phyloP scores from a whole-genome alignment of 2,797 vertebrate species.

The Chromis chromis region DNA sequence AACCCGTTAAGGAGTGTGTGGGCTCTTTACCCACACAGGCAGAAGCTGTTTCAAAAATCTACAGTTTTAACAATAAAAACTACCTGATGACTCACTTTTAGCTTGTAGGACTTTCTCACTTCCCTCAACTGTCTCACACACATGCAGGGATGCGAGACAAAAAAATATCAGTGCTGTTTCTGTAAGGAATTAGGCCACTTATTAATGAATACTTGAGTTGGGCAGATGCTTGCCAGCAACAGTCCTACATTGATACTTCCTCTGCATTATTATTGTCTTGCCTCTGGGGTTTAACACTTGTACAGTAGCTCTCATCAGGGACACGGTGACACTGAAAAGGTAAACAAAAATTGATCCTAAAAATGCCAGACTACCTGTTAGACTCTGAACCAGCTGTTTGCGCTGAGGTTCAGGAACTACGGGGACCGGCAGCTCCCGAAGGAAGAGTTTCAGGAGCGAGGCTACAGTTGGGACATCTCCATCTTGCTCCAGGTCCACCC shows the following conservation, averaged over 20 bases:
- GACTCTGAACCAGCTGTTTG: slow-evolving; percentile 69
- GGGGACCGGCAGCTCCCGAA: slow-evolving; percentile 86
- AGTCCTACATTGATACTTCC: neutral
- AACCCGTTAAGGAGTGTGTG: neutral
- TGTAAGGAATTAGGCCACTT: neutral
- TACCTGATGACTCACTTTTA: no score
- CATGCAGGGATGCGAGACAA: no score
- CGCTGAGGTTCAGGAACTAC: slow-evolving; percentile 83
- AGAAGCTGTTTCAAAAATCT: no score
- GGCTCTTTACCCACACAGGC: neutral
- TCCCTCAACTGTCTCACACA: no score
- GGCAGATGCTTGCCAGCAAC: neutral
- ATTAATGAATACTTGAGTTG: neutral
- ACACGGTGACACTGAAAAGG: neutral
- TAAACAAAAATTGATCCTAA: neutral
- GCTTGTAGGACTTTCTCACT: no score
- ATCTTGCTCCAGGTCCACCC: slow-evolving; percentile 79
- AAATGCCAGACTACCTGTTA: slow-evolving; percentile 77
- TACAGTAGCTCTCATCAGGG: neutral
- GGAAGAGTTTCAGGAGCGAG: slow-evolving; percentile 88
- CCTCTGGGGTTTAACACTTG: neutral
- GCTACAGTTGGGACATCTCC: slow-evolving; percentile 85
- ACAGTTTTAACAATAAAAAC: no score
- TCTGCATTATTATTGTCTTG: neutral
- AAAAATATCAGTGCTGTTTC: no score